Percentiles rank a stretch among this genome's conserved stretches.
These are phyloP conservation scores for Pachycephus smyrnensis DNA, from an alignment of 2,888 invertebrate genomes.

Conservation along the genomic window DNA sequence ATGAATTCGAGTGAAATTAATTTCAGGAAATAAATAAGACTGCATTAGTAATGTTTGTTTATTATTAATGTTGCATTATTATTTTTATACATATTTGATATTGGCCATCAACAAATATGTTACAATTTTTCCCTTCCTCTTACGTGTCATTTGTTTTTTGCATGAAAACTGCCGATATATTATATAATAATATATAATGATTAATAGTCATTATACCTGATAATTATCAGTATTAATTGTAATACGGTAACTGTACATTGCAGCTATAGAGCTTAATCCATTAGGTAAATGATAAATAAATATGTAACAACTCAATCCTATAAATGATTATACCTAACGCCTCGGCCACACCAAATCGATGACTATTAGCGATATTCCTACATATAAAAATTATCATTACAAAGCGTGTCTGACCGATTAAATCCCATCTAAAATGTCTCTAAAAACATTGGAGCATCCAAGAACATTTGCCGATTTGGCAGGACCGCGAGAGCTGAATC, in stretches of 20 bases:
- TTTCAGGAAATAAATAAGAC: neutral
- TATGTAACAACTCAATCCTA: slow-evolving; percentile 5
- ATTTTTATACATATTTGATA: slow-evolving; percentile 61
- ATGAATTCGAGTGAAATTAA: neutral
- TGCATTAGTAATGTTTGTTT: slow-evolving; percentile 48
- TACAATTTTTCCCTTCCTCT: slow-evolving; percentile 43
- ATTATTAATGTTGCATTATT: slow-evolving; percentile 59
- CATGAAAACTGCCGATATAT: slow-evolving; percentile 50
- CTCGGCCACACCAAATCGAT: slow-evolving; percentile 22
- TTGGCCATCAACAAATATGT: slow-evolving; percentile 62
- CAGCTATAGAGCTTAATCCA: slow-evolving; percentile 22
- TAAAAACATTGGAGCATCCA: slow-evolving; percentile 6
- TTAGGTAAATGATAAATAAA: slow-evolving; percentile 9
- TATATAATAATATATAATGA: slow-evolving; percentile 53
- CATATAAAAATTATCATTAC: slow-evolving; percentile 44
- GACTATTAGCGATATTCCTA: slow-evolving; percentile 38
- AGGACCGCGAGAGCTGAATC: slow-evolving; percentile 32
- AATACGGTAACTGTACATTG: slow-evolving; percentile 48
- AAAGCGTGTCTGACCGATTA: slow-evolving; percentile 36
- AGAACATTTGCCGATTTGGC: slow-evolving; percentile 13
- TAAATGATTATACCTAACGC: slow-evolving; percentile 31
- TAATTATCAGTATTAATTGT: slow-evolving; percentile 47
- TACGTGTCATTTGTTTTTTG: slow-evolving; percentile 43
- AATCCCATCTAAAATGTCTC: slow-evolving; percentile 15
- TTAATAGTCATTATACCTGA: slow-evolving; percentile 41